Base-by-base conservation (phyloP, 2,797 vertebrate genomes). In the Pipistrellus pipistrellus region DNA sequence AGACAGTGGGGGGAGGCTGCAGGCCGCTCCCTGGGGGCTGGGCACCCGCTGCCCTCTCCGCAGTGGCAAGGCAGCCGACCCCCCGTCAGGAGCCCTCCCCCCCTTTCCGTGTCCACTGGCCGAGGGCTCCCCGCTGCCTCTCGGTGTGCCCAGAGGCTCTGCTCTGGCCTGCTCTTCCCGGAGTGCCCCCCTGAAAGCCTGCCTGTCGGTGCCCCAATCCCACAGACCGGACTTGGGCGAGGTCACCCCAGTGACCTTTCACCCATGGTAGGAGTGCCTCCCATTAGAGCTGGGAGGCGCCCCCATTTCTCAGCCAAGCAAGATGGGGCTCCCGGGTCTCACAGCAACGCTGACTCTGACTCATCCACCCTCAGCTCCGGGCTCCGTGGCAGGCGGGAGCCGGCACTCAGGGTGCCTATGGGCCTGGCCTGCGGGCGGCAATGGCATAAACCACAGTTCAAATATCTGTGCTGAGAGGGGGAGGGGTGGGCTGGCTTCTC, bases 301-400 rank as follows among this genome's bases (percentile, higher is more conserved):
- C 5, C 4, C 10, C 14, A 32, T 64, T 30, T 76, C 78, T 46
- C 32, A 71, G n/a, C 4, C 10, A 3, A 92, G 75, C 64, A 59
- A 53, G 3, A 15, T 3, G 51, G 75, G 25, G 38, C 21, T 72
- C 17, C 25, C 0, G 0, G 0, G 6, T 23, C 13, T 7, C 17
- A 48, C 11, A 44, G 25, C 17, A n/a, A 8, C 11, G 35, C 55
- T 53, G 68, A 57, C 8, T 21, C 21, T 15, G 32, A 48, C 38
- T 75, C 72, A 25, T 80, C 13, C 11, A 10, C 13, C 18, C 41
- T 51, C 57, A 89, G 4, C n/a, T 32, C 15, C 15, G 51, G 68
- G 18, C 41, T 21, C 30, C 0, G 13, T 17, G 46, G 38, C 53
- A 55, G 84, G 69, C 11, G 3, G 48, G 35, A 35, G 11, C 53